These are phyloP conservation scores for Suncus etruscus DNA, from an alignment of 2,113 vertebrate genomes.

Conservation along the genomic window DNA sequence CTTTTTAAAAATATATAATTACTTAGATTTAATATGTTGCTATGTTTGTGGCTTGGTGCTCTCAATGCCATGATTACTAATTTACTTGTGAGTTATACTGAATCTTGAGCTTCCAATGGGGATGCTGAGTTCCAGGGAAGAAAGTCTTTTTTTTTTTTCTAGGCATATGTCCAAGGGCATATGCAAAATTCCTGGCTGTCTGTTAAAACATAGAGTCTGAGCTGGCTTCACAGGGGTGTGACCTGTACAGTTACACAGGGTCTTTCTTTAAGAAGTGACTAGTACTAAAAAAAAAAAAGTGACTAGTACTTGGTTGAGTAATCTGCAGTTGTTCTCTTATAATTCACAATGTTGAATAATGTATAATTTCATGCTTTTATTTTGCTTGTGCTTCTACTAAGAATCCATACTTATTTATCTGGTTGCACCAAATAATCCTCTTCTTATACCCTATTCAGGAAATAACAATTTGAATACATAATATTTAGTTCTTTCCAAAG, in stretches of 20 bases:
- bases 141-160: neutral
- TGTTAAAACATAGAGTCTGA: neutral
- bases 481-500: constrained; percentile 22
- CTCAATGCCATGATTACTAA: neutral
- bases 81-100: neutral
- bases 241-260: neutral
- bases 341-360: constrained; percentile 13
- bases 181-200: neutral
- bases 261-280: neutral
- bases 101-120: neutral
- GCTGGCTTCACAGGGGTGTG: neutral
- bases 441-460: neutral
- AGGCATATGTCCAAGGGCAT: neutral
- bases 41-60: neutral
- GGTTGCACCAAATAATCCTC: neutral
- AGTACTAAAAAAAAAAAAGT: neutral
- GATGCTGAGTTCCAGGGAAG: neutral
- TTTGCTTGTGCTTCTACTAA: neutral
- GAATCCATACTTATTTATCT: neutral
- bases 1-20: constrained; percentile 32
- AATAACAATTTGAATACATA: constrained; percentile 3
- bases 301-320: neutral
- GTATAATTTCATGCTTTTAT: neutral
- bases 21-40: neutral
- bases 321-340: neutral